Base-by-base conservation (phyloP, 35 echinoderm and acorn worm species). In the Patiria miniata region DNA sequence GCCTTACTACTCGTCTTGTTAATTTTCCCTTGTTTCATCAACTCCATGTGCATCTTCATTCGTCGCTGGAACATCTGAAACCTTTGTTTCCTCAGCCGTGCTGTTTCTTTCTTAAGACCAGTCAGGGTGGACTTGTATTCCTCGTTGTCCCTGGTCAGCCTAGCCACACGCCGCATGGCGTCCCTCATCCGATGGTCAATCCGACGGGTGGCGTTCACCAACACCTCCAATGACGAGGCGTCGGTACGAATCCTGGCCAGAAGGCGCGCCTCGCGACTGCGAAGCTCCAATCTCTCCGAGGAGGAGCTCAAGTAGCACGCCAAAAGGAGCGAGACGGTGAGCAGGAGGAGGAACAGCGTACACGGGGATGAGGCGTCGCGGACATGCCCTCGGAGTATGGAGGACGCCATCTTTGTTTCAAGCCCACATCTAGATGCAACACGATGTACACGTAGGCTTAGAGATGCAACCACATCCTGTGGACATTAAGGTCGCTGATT, bases 271-370 rank as follows among this genome's bases (percentile, higher is more conserved):
- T 73, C 65, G 65, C 8, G 65, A 23, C 19, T 28, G 65, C 65
- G 65, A 32, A 73, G 26, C 7, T 18, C 82, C 21, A 65, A 60
- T 57, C 82, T 57, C 30, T 84, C 82, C 9, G 82, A 34, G 8
- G 82, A 84, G 18, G 82, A 51, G 19, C 82, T 58, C 82, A 51
- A 84, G 39, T 84, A 84, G 30, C 82, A 34, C 36, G 51, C 82
- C 38, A 84, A 37, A 2, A 84, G 54, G 37, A 84, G 37, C 1
- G 53, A 29, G 5, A 65, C 53, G 16, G 82, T 36, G 18, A 58
- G 51, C 21, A 38, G 28, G 18, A 84, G 59, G 36, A 26, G 14
- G 6, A 73, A 10, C 65, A 73, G 8, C 18, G 65, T 73, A 23
- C 14, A 73, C 29, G 34, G 65, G 26, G 65, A 73, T 10, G 65